Evolutionary conservation across 2,888 invertebrate genomes (phyloP).

Genomic region (Scrobipalpa atriplicella): DNA sequence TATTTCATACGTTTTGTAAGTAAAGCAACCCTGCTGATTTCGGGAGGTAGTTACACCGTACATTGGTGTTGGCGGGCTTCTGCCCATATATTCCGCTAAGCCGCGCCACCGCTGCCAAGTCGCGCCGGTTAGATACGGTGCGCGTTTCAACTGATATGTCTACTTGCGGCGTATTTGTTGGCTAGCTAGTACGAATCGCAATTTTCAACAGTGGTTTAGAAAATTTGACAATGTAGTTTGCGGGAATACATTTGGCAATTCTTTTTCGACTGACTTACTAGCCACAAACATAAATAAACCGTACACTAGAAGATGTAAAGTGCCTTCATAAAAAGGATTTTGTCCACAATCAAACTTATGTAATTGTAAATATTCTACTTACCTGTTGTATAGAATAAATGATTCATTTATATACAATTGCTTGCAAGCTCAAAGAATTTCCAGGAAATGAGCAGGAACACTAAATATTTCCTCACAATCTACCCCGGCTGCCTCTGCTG

Average conservation of each 20-base stretch:
- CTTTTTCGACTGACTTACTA: not conserved
- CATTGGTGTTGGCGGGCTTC: conserved; percentile 23
- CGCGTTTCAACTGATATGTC: conserved; percentile 19
- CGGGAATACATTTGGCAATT: not conserved
- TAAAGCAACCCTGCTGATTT: conserved; percentile 1
- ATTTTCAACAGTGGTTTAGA: not conserved
- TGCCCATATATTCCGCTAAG: conserved; percentile 27
- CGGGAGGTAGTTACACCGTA: conserved; percentile 8
- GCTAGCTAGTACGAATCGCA: conserved; percentile 2
- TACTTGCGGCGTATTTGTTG: conserved; percentile 2
- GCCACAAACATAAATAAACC: too few species aligned
- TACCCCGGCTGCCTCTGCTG: conserved; percentile 12
- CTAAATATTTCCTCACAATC: conserved; percentile 1
- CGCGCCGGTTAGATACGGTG: conserved; percentile 13
- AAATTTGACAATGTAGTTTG: not conserved
- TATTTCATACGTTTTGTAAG: too few species aligned
- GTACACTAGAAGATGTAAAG: too few species aligned
- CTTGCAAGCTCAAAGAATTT: not conserved
- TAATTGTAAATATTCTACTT: not conserved
- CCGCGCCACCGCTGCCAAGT: not conserved
- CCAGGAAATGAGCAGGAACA: not conserved
- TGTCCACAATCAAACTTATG: too few species aligned
- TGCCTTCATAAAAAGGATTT: too few species aligned
- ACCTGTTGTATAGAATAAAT: too few species aligned
- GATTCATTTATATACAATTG: not conserved